A percentile compares a stretch with the other conserved stretches of the same genome.
phyloP scores from a whole-genome alignment of 2,888 invertebrate species.

The Liopterus haemorrhoidalis region DNA sequence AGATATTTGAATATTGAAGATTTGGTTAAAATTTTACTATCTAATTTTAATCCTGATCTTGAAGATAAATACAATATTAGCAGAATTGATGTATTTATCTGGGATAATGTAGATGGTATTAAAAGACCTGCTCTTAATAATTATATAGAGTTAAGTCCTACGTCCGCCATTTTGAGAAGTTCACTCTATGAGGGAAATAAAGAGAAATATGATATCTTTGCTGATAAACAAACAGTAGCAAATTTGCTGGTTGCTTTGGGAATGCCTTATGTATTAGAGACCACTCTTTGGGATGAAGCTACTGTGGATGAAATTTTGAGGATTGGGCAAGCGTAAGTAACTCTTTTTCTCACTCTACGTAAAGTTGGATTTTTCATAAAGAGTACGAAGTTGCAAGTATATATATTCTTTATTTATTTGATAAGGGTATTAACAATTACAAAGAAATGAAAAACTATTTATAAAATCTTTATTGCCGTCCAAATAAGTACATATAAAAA shows the following conservation, averaged over 20 bases:
- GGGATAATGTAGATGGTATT: slow-evolving; percentile 37
- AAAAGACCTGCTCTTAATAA: slow-evolving; percentile 44
- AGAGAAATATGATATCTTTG: slow-evolving; percentile 36
- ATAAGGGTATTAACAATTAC: no score
- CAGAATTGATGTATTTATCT: slow-evolving; percentile 35
- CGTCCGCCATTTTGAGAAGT: slow-evolving; percentile 43
- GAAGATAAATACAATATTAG: slow-evolving; percentile 40
- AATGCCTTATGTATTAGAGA: slow-evolving; percentile 39
- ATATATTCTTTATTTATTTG: no score
- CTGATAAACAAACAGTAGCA: slow-evolving; percentile 41
- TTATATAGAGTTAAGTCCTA: slow-evolving; percentile 42
- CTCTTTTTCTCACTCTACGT: no score
- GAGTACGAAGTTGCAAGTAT: no score
- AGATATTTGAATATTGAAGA: slow-evolving; percentile 39
- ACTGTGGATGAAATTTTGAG: slow-evolving; percentile 41
- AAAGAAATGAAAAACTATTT: no score
- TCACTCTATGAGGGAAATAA: slow-evolving; percentile 35
- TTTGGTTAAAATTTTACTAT: slow-evolving; percentile 40
- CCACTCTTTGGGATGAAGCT: slow-evolving; percentile 38
- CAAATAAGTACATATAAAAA: no score
- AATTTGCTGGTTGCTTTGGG: slow-evolving; percentile 40
- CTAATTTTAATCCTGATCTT: slow-evolving; percentile 38
- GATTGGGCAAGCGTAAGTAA: slow-evolving; percentile 40
- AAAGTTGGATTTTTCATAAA: no score
- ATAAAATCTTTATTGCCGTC: no score